phyloP scores from a whole-genome alignment of 1,140 invertebrate species.

The Aphelenchoides besseyi region DNA sequence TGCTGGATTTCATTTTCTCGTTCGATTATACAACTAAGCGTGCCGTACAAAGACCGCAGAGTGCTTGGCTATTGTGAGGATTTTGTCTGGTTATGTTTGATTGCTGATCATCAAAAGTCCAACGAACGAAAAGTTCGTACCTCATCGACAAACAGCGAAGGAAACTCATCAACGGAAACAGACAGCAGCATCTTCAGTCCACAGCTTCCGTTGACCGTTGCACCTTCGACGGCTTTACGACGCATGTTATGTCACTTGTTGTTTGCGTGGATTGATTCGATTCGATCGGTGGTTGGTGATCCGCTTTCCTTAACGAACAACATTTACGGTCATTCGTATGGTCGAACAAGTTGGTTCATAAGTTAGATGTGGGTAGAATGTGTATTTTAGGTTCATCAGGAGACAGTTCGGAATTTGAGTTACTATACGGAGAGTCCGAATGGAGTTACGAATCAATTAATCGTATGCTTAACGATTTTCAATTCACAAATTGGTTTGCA shows the following conservation, averaged over 20 bases:
- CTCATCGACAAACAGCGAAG: not conserved
- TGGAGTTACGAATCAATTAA: slow-evolving; percentile 2
- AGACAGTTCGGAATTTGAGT: slow-evolving; percentile 13
- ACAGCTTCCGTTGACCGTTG: not conserved
- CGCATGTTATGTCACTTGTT: slow-evolving; percentile 29
- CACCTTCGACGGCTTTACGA: slow-evolving; percentile 2
- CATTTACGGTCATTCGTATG: not conserved
- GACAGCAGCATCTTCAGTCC: slow-evolving; percentile 8
- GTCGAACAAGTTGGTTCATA: not conserved
- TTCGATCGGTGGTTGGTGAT: slow-evolving; percentile 16
- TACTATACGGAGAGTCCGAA: not conserved
- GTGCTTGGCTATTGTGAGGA: slow-evolving; percentile 33
- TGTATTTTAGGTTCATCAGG: not conserved
- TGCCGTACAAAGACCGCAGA: slow-evolving; percentile 41
- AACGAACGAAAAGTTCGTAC: slow-evolving; percentile 2
- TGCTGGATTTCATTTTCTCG: slow-evolving; percentile 48
- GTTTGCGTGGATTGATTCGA: slow-evolving; percentile 25
- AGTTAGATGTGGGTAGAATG: not conserved
- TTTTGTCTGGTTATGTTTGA: slow-evolving; percentile 43
- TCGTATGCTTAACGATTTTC: no score
- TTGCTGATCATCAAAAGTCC: slow-evolving; percentile 33
- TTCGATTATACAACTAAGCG: slow-evolving; percentile 29
- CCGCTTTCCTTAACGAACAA: not conserved
- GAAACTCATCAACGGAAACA: not conserved
- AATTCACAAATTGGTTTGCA: not conserved